phyloP scores from a whole-genome alignment of 2,797 vertebrate genomes.

The Harpagifer antarcticus region DNA sequence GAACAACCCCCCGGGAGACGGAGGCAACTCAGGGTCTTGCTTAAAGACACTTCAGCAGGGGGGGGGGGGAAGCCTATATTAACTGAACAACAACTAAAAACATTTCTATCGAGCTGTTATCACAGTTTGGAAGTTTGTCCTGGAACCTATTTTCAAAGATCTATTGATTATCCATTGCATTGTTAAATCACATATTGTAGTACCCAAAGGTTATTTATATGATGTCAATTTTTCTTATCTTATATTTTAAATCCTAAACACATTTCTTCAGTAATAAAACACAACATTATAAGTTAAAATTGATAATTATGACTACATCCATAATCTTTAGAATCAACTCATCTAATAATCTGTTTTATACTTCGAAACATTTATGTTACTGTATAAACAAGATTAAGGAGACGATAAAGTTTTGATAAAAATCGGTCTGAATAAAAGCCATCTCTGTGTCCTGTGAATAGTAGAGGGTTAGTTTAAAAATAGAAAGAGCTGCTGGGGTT shows the following conservation, averaged over 20 bases:
- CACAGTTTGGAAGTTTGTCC: neutral
- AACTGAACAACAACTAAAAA: neutral
- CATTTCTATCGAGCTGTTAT: neutral
- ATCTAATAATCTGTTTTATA: neutral
- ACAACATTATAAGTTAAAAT: neutral
- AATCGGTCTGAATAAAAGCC: neutral
- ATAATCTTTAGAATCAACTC: neutral
- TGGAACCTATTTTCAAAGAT: neutral
- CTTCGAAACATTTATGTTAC: neutral
- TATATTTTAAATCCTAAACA: neutral
- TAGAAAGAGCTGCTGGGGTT: constrained; percentile 25
- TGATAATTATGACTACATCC: neutral
- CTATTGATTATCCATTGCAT: neutral
- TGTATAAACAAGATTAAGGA: neutral
- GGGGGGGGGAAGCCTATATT: neutral
- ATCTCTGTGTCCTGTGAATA: neutral
- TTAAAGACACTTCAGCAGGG: neutral
- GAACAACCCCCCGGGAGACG: neutral
- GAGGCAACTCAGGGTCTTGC: neutral
- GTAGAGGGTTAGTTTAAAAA: constrained; percentile 28
- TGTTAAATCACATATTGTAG: neutral
- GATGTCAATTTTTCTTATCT: neutral
- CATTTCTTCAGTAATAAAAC: constrained; percentile 18
- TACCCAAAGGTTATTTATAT: neutral
- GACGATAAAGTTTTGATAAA: neutral